Percentiles rank a stretch among this genome's conserved stretches.
Conservation (phyloP, 2,797 vertebrate genomes). For the Xenops minutus region DNA sequence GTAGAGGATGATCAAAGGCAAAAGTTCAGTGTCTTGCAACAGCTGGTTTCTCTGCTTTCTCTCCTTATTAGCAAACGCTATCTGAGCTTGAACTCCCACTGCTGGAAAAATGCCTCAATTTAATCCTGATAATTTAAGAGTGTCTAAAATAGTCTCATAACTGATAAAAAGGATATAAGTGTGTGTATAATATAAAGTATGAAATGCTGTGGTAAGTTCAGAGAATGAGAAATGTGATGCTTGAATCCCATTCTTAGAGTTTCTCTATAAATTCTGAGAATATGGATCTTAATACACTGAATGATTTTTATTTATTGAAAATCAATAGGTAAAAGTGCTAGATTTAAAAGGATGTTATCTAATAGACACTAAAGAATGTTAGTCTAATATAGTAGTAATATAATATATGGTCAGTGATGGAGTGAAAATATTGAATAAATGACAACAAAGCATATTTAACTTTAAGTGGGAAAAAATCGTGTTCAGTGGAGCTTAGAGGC, state of each 20-base stretch:
- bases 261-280: not conserved
- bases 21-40: conserved; percentile 38
- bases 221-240: not conserved
- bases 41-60: conserved; percentile 53
- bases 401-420: not conserved
- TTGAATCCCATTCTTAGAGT: not conserved
- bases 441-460: not conserved
- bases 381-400: not conserved
- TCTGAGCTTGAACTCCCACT: conserved; percentile 7
- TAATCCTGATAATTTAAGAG: conserved; percentile 30
- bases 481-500: not conserved
- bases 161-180: not conserved
- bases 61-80: conserved; percentile 23
- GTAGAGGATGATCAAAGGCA: conserved; percentile 41
- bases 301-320: conserved; percentile 18
- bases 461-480: not conserved
- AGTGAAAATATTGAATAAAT: conserved; percentile 16
- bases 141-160: conserved; percentile 3
- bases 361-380: not conserved
- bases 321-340: not conserved
- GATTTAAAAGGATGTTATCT: not conserved
- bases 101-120: conserved; percentile 25
- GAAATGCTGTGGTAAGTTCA: not conserved
- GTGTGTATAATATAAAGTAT: not conserved
- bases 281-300: not conserved